Evolutionary conservation across 2,113 vertebrate genomes (phyloP), one percentile per base, ranked within the genome.

Genomic region (Colius striatus): DNA sequence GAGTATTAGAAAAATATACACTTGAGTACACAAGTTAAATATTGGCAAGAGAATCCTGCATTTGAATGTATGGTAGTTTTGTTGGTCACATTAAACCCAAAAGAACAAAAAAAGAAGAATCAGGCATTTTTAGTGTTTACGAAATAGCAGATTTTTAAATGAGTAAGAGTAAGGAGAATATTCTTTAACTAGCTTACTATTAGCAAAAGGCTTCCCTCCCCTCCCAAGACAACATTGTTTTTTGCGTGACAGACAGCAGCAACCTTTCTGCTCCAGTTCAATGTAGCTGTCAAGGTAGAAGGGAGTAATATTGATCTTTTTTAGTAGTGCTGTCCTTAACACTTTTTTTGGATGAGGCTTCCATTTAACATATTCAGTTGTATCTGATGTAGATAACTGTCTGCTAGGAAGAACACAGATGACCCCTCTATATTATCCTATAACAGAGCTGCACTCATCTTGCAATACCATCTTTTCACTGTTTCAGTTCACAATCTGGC

Each of bases 351-450:
- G 45, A 76, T 36, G 21, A 94, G 41, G 65, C 53, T 93, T 94
- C 50, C 66, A 93, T 89, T 89, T 95, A 63, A 85, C 48, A 90
- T 74, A 65, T 17, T 84, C 63, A 96, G 50, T 51, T 77, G 38
- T 74, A 87, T 32, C 70, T 87, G 57, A 81, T 78, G 50, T 61
- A 92, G 55, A 81, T 51, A 38, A 51, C 83, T 93, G 77, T 60
- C 85, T 95, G 45, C 38, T 22, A 76, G 79, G 76, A 92, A 43
- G 1, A 94, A 50, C 66, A 91, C 34, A 87, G 54, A 95, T 84
- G n/a, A 76, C 45, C 25, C 34, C 58, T 88, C 38, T 72, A 3
- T 43, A 54, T 70, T 70, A 74, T 15, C 72, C 51, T 48, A 36
- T 41, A 60, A 3, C 4, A 29, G 26, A 83, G 22, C 16, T 60